Evolutionary conservation across 1,140 invertebrate species (phyloP).

Genomic region (Neoseiulus cucumeris): DNA sequence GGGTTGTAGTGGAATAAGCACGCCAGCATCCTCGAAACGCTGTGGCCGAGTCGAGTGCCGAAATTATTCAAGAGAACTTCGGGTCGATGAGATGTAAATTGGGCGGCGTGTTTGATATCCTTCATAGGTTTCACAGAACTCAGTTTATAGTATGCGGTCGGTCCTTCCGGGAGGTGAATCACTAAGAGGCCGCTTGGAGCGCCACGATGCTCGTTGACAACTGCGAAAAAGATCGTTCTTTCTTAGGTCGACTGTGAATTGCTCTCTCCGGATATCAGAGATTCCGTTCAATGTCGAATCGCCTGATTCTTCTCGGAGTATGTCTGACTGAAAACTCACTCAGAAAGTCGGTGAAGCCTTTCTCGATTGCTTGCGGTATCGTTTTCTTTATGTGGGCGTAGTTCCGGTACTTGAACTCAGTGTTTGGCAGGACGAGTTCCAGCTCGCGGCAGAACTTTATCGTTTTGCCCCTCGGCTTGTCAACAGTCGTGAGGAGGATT

Average conservation of each 20-base stretch:
- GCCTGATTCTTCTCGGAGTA: background rate
- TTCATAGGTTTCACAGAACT: conserved; percentile 28
- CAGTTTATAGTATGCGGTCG: conserved; percentile 62
- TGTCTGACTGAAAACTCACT: background rate
- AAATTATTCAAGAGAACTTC: conserved; percentile 96
- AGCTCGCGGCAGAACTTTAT: conserved; percentile 81
- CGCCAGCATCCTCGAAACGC: conserved; percentile 77
- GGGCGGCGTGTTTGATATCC: conserved; percentile 24
- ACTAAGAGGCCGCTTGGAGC: conserved; percentile 57
- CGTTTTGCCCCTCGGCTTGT: conserved; percentile 73
- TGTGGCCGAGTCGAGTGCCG: conserved; percentile 70
- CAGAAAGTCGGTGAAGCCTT: background rate
- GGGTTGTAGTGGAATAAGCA: conserved; percentile 90
- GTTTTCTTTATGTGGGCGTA: conserved; percentile 57
- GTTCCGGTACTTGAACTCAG: conserved; percentile 50
- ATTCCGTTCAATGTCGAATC: background rate
- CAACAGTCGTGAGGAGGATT: conserved; percentile 77
- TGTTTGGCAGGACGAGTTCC: conserved; percentile 72
- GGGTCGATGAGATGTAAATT: conserved; percentile 57
- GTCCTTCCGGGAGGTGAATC: conserved; percentile 81
- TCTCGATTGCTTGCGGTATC: conserved; percentile 1
- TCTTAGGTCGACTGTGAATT: no score
- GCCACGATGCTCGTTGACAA: conserved; percentile 17
- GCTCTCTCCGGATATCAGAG: background rate
- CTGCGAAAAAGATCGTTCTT: background rate